Percentiles rank a stretch among this genome's conserved stretches.
Conservation (phyloP, 2,888 invertebrate species). For the Rhogogaster chlorosoma region DNA sequence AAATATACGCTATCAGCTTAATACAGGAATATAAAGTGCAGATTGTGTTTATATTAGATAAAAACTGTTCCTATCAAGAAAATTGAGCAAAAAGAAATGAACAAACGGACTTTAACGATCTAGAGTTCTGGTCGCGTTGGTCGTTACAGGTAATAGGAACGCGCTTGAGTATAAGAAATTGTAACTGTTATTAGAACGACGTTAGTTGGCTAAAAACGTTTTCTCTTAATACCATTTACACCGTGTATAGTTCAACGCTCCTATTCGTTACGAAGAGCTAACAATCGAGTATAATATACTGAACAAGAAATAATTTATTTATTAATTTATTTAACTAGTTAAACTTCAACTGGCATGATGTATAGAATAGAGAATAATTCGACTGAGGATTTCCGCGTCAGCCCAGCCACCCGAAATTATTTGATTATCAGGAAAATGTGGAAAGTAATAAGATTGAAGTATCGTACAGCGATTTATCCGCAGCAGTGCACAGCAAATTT, state of each 20-base stretch:
- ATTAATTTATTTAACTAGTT: background rate
- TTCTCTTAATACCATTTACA: background rate
- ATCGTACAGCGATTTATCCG: too few species aligned
- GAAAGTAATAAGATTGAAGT: background rate
- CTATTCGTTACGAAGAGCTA: background rate
- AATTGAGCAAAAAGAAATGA: background rate
- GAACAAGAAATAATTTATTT: background rate
- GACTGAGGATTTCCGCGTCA: background rate
- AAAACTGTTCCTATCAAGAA: background rate
- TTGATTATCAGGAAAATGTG: background rate
- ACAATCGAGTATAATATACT: background rate
- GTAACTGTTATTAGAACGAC: constrained; percentile 37
- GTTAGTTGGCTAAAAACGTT: constrained; percentile 28
- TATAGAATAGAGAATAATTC: background rate
- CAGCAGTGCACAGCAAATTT: too few species aligned
- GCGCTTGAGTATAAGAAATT: constrained; percentile 38
- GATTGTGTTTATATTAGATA: background rate
- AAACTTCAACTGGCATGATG: background rate
- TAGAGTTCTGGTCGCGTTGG: constrained; percentile 1
- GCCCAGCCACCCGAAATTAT: too few species aligned
- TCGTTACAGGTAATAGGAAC: constrained; percentile 31
- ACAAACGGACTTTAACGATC: constrained; percentile 17
- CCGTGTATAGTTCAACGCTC: background rate
- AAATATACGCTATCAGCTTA: background rate
- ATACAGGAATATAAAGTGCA: background rate